phyloP scores from a whole-genome alignment of 2,888 invertebrate genomes.

The Prenolepis imparis region DNA sequence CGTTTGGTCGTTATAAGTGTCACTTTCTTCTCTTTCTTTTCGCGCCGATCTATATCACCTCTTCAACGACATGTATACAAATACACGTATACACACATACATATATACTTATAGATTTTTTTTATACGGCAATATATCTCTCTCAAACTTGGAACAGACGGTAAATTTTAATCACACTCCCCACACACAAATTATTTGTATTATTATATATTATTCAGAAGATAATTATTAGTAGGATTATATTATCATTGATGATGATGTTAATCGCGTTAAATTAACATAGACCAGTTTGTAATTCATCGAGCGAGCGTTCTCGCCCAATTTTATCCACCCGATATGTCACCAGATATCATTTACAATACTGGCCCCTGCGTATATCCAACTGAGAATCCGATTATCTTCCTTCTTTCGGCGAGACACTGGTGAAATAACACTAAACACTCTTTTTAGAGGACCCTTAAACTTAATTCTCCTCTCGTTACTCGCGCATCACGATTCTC shows the following conservation, averaged over 20 bases:
- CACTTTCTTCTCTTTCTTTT: slow-evolving; percentile 22
- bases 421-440: slow-evolving; percentile 5
- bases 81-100: slow-evolving; percentile 32
- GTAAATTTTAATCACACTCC: slow-evolving; percentile 61
- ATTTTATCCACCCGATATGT: slow-evolving; percentile 57
- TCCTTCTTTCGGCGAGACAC: not conserved
- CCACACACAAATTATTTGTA: slow-evolving; percentile 56
- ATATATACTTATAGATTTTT: slow-evolving; percentile 50
- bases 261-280: slow-evolving; percentile 22
- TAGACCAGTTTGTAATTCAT: slow-evolving; percentile 39
- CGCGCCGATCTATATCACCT: slow-evolving; percentile 8
- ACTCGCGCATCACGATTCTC: slow-evolving; percentile 17
- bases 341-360: slow-evolving; percentile 48
- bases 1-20: slow-evolving; percentile 71
- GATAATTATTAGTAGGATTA: slow-evolving; percentile 43
- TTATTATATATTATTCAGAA: slow-evolving; percentile 43
- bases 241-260: slow-evolving; percentile 44
- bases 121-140: slow-evolving; percentile 52
- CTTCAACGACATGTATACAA: slow-evolving; percentile 46
- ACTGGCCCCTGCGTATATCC: slow-evolving; percentile 30
- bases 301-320: slow-evolving; percentile 31
- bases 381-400: not conserved
- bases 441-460: slow-evolving; percentile 4
- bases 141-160: slow-evolving; percentile 68
- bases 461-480: slow-evolving; percentile 22